Base-by-base conservation (phyloP, 2,888 invertebrate genomes). In the Lepidocyrtinus sp. region DNA sequence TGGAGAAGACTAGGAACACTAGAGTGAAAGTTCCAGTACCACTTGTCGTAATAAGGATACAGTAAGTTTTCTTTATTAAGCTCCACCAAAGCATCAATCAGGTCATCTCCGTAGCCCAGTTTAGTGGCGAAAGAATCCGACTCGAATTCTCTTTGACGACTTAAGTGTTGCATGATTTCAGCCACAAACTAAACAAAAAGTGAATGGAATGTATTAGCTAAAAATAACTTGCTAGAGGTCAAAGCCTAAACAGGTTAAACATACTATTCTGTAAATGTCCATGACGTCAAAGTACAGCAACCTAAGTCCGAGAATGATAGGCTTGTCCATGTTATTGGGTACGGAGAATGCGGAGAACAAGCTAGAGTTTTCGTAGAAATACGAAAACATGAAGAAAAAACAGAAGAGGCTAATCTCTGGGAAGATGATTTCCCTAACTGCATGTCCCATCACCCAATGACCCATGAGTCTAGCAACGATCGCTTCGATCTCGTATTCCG, bases 401-500 rank as follows among this genome's bases (percentile, higher is more conserved):
- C 69, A 5, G 25, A 68, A 50, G 2, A 75, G 15, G 45, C 21
- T 19, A 0, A 25, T 26, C 12, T 50, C 3, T 0, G 70, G 70
- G 12, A 75, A 15, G 36, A 80, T 15, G 1, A 80, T n/a, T 21
- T 80, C 65, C 17, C 45, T 36, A 0, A 74, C 5, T 0, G 50
- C 15, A 15, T 75, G 70, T 1, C 70, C 70, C 0, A 69, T n/a
- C 25, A 55, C 55, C 80, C 80, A 80, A 17, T 80, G 64, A 1
- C 80, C 74, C 64, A 80, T 80, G 19, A 64, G 7, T 17, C 68
- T 24, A 1, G 62, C 61, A 2, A 79, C 79, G 2, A 79, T 19
- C 3, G 79, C 79, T 45, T 74, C 79, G 17, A 79, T 73, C 25
- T 79, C 74, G 12, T 68, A 62, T 25, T 79, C 79, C 1, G 62